These are phyloP conservation scores for Acronicta aceris DNA, from an alignment of 2,888 invertebrate genomes.

Conservation along the genomic window DNA sequence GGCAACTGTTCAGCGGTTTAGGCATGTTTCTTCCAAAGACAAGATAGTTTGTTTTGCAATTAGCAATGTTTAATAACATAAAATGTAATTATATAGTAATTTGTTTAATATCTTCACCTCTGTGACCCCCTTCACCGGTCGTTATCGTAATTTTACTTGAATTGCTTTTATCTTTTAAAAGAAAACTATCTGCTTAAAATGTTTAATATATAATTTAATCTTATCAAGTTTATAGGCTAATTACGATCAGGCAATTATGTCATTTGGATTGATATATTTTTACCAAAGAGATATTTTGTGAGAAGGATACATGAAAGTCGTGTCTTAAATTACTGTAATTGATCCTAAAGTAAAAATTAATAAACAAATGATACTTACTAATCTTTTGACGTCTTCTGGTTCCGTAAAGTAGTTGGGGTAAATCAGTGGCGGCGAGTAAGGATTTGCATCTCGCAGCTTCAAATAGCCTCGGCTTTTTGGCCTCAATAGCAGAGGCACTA, in stretches of 20 bases:
- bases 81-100: conserved; percentile 14
- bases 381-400: conserved; percentile 91
- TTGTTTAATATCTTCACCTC: too few species aligned
- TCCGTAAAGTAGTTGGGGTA: conserved; percentile 95
- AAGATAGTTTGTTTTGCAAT: not conserved
- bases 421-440: conserved; percentile 93
- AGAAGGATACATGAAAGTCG: too few species aligned
- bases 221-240: conserved; percentile 20
- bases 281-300: not conserved
- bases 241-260: conserved; percentile 11
- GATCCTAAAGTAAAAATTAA: too few species aligned
- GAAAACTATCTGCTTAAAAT: conserved; percentile 24
- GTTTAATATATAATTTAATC: conserved; percentile 26
- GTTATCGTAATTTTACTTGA: conserved; percentile 1
- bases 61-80: conserved; percentile 13
- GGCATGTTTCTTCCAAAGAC: too few species aligned
- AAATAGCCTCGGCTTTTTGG: conserved; percentile 93
- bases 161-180: not conserved
- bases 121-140: conserved; percentile 20
- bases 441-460: conserved; percentile 91
- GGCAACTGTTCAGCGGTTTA: too few species aligned
- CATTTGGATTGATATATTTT: conserved; percentile 15
- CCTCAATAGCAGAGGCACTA: conserved; percentile 92
- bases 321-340: too few species aligned
- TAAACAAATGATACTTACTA: conserved; percentile 90